A percentile compares a stretch with the other conserved stretches of the same genome.
Conservation (phyloP, 2,888 invertebrate species). For the Dolichomitus sp. region DNA sequence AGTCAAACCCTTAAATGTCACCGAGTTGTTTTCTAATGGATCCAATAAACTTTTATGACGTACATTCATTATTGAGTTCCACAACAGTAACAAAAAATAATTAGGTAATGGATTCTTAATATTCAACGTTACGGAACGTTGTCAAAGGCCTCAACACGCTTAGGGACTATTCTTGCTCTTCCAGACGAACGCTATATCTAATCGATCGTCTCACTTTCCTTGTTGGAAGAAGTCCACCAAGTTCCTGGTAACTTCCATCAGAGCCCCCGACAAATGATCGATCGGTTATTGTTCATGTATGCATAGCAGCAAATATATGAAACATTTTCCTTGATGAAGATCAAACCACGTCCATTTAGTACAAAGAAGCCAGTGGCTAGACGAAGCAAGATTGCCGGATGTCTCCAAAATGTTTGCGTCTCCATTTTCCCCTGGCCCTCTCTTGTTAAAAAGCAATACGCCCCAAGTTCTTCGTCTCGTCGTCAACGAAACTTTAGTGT, state of each 20-base stretch:
- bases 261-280: slow-evolving; percentile 30
- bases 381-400: slow-evolving; percentile 31
- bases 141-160: not conserved
- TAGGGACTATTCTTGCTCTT: not conserved
- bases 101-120: not conserved
- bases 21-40: no score
- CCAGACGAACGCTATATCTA: not conserved
- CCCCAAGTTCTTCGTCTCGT: slow-evolving; percentile 34
- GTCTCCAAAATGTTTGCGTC: slow-evolving; percentile 48
- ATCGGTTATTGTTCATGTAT: slow-evolving; percentile 31
- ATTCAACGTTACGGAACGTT: not conserved
- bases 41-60: no score
- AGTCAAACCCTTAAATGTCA: no score
- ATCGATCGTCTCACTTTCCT: not conserved
- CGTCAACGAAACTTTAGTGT: slow-evolving; percentile 41
- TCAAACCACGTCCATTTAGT: slow-evolving; percentile 29
- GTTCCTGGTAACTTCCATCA: slow-evolving; percentile 1
- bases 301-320: not conserved
- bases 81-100: not conserved
- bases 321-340: slow-evolving; percentile 31
- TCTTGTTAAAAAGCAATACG: slow-evolving; percentile 60
- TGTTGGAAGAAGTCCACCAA: not conserved
- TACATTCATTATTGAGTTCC: no score
- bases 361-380: slow-evolving; percentile 30
- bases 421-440: not conserved